These are phyloP conservation scores for Xanthorhoe spadicearia DNA, from an alignment of 2,888 invertebrate species.

Conservation along the genomic window DNA sequence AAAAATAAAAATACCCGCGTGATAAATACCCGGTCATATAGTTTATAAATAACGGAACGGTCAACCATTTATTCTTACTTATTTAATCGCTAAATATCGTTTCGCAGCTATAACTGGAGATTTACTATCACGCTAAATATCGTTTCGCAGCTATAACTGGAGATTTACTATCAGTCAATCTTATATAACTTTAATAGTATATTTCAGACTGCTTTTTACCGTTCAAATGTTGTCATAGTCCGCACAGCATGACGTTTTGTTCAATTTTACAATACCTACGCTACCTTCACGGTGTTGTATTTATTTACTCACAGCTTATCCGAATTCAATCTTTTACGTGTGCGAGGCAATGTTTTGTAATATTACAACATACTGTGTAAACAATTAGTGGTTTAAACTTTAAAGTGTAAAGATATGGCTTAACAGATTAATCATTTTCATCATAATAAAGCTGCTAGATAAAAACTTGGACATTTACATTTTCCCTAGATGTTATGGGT, in stretches of 20 bases:
- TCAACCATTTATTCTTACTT: too few species aligned
- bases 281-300: constrained; percentile 30
- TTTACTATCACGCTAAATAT: too few species aligned
- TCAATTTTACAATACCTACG: constrained; percentile 12
- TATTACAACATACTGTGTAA: constrained; percentile 7
- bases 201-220: background rate
- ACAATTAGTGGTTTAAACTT: background rate
- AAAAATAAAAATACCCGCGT: too few species aligned
- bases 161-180: too few species aligned
- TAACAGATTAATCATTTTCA: background rate
- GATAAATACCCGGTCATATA: too few species aligned
- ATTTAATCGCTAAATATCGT: too few species aligned
- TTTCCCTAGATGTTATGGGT: too few species aligned
- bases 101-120: too few species aligned
- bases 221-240: background rate
- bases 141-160: too few species aligned
- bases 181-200: background rate
- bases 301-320: constrained; percentile 42
- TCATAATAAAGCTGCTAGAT: too few species aligned
- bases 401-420: background rate
- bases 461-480: too few species aligned
- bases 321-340: constrained; percentile 60
- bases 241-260: constrained; percentile 5
- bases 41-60: too few species aligned
- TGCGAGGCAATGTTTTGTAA: constrained; percentile 45